Conservation (phyloP, 2,113 vertebrate species). For the Pholis gunnellus region DNA sequence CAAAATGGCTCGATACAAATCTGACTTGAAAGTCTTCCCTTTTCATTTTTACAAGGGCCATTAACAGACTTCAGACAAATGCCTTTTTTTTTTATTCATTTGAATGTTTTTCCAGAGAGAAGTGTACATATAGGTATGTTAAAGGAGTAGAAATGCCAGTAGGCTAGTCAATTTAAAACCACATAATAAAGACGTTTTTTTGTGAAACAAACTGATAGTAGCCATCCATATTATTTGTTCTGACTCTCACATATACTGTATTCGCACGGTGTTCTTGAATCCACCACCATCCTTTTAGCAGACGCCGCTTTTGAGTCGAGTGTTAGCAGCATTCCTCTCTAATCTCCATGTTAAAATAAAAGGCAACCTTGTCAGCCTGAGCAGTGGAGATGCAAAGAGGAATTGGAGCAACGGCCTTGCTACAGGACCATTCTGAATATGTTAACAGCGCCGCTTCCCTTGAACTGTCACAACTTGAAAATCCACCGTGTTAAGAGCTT, state of each 20-base stretch:
- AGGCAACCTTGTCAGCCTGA: conserved; percentile 74
- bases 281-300: conserved; percentile 44
- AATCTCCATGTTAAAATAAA: conserved; percentile 67
- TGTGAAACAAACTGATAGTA: neutral
- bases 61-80: too few relatives aligned
- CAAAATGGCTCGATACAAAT: neutral
- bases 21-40: neutral
- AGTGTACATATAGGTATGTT: neutral
- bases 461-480: conserved; percentile 83
- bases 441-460: conserved; percentile 79
- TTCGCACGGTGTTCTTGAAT: conserved; percentile 32
- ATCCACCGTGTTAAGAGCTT: conserved; percentile 71
- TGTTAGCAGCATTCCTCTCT: conserved; percentile 63
- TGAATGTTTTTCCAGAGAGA: neutral
- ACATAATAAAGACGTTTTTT: neutral
- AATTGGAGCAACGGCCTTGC: conserved; percentile 80
- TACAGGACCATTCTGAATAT: conserved; percentile 78
- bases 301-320: conserved; percentile 47
- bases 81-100: too few relatives aligned
- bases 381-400: conserved; percentile 68
- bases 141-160: neutral
- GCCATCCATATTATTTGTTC: neutral
- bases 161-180: neutral
- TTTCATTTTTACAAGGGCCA: neutral
- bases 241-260: neutral